Conservation (phyloP, 2,113 vertebrate species). For the Xiphophorus couchianus region DNA sequence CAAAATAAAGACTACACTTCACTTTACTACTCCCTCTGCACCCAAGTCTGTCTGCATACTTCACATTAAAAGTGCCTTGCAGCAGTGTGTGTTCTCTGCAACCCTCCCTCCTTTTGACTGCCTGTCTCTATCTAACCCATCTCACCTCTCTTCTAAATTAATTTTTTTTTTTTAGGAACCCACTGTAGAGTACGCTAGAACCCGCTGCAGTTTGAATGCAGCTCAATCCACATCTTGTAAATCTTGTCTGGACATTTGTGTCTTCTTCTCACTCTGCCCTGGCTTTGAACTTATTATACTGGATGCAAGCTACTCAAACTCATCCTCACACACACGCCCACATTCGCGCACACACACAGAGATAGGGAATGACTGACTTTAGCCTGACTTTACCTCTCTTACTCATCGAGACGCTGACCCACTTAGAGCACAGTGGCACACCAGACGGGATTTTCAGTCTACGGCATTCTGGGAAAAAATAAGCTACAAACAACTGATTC, state of each 20-base stretch:
- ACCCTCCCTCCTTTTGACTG: slow-evolving; percentile 35
- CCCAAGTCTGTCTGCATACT: slow-evolving; percentile 67
- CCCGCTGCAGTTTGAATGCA: slow-evolving; percentile 4
- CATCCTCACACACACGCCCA: slow-evolving; percentile 11
- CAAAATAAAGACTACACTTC: slow-evolving; percentile 75
- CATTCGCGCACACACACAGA: slow-evolving; percentile 15
- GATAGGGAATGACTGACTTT: slow-evolving; percentile 41
- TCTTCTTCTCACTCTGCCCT: slow-evolving; percentile 31
- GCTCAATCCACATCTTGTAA: slow-evolving; percentile 36
- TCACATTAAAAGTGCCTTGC: slow-evolving; percentile 67
- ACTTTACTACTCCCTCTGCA: slow-evolving; percentile 70
- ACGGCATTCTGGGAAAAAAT: slow-evolving; percentile 59
- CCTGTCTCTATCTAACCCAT: slow-evolving; percentile 37
- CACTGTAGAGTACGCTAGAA: slow-evolving; percentile 28
- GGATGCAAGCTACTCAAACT: slow-evolving; percentile 28
- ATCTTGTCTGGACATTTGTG: slow-evolving; percentile 25
- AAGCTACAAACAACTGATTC: slow-evolving; percentile 58
- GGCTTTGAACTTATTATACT: slow-evolving; percentile 9
- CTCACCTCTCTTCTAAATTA: slow-evolving; percentile 29
- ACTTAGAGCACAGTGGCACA: slow-evolving; percentile 60
- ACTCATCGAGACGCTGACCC: slow-evolving; percentile 71
- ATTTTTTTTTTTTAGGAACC: slow-evolving; percentile 41
- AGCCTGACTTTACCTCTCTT: slow-evolving; percentile 65
- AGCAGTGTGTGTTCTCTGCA: slow-evolving; percentile 54
- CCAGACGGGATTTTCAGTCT: slow-evolving; percentile 69